A percentile compares a stretch with the other conserved stretches of the same genome.
Evolutionary conservation across 37 sponge, comb jelly and placozoan genomes (phyloP).

Genomic region (Halichondria panicea): DNA sequence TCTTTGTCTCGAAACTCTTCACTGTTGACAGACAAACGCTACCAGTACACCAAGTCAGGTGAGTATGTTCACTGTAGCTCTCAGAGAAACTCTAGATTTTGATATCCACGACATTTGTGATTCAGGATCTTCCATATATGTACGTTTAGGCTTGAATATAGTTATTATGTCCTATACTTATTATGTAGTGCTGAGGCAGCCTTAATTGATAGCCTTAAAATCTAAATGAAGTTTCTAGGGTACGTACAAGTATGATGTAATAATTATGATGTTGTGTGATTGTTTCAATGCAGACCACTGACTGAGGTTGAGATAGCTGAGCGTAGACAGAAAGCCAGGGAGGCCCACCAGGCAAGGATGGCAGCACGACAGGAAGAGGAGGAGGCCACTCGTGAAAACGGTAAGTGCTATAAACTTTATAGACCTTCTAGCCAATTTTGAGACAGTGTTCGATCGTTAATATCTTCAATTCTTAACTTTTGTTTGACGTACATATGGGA

Average conservation of each 20-base stretch:
- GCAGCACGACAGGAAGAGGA: constrained; percentile 9
- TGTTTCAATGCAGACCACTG: constrained; percentile 47
- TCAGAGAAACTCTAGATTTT: too few relatives aligned
- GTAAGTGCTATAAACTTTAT: too few relatives aligned
- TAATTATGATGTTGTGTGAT: not conserved
- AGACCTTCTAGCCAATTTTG: too few relatives aligned
- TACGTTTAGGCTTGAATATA: not conserved
- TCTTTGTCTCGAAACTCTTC: constrained; percentile 93
- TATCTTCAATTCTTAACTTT: not conserved
- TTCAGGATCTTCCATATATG: not conserved
- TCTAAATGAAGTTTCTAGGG: too few relatives aligned
- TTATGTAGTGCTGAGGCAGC: too few relatives aligned
- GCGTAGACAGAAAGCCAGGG: constrained; percentile 55
- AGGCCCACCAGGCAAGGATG: constrained; percentile 25
- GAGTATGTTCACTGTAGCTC: too few relatives aligned
- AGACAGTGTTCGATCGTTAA: not conserved
- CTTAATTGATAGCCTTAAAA: too few relatives aligned
- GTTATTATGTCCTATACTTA: not conserved
- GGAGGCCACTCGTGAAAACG: not conserved
- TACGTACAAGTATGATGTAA: not conserved
- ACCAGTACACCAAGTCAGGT: constrained; percentile 77
- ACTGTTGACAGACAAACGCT: constrained; percentile 43
- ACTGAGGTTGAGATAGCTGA: constrained; percentile 66
- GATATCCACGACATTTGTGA: not conserved
- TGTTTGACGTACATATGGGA: not conserved